Percentiles rank a stretch among this genome's conserved stretches.
Evolutionary conservation across 2,113 vertebrate species (phyloP).

Genomic region (Enhydra lutris): DNA sequence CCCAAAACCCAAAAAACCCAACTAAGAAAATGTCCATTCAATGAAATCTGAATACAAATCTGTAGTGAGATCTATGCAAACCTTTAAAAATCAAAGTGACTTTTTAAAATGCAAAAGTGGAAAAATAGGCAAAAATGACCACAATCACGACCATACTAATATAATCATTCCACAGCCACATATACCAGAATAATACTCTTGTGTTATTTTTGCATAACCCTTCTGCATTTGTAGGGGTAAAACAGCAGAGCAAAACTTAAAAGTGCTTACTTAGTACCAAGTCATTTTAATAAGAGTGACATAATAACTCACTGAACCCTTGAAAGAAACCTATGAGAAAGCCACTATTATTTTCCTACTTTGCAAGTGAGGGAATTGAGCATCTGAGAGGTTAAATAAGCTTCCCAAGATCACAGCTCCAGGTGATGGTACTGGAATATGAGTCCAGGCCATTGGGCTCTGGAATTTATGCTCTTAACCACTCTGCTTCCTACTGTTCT

Average conservation of each 20-base stretch:
- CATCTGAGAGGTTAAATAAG: background rate
- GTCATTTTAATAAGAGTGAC: background rate
- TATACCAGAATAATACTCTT: background rate
- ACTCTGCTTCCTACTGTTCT: background rate
- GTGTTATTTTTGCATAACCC: background rate
- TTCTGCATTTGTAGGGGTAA: background rate
- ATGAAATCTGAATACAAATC: background rate
- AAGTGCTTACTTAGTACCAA: background rate
- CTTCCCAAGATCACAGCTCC: background rate
- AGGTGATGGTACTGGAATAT: background rate
- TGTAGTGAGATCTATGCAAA: background rate
- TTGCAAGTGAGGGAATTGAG: background rate
- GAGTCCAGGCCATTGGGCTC: background rate
- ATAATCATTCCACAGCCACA: background rate
- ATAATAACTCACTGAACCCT: background rate
- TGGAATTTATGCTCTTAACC: background rate
- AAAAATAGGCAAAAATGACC: background rate
- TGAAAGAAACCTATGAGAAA: background rate
- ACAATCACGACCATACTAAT: background rate
- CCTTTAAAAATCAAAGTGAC: conserved; percentile 7
- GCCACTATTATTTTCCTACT: background rate
- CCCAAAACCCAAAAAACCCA: background rate
- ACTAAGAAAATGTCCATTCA: background rate
- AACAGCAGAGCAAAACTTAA: background rate
- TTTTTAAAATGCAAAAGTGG: conserved; percentile 29